These are phyloP conservation scores for Benitochromis conjunctus DNA, from an alignment of 2,113 vertebrate species.

Conservation along the genomic window DNA sequence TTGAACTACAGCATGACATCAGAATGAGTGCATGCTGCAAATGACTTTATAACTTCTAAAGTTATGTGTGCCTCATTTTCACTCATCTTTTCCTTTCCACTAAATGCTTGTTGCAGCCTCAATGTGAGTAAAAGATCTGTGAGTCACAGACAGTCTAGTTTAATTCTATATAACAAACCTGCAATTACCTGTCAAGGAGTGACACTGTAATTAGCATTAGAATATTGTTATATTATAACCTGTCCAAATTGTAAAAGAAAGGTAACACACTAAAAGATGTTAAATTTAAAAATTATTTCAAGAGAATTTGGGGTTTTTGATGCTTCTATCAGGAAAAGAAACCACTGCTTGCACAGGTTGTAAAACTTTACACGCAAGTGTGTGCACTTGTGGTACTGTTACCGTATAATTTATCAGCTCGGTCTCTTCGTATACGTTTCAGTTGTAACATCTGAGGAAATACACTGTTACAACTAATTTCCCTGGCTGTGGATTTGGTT, in stretches of 20 bases:
- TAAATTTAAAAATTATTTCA: neutral
- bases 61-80: neutral
- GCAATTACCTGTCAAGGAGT: neutral
- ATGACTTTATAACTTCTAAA: neutral
- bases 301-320: neutral
- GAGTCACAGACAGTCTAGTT: neutral
- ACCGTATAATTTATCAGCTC: neutral
- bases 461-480: neutral
- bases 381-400: neutral
- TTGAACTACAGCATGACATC: neutral
- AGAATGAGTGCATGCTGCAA: neutral
- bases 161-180: neutral
- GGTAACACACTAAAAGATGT: neutral
- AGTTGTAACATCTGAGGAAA: neutral
- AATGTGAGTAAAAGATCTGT: neutral
- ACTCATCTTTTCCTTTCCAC: neutral
- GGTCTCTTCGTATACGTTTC: neutral
- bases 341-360: neutral
- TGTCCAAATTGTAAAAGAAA: neutral
- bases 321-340: neutral
- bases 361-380: neutral
- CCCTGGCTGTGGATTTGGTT: neutral
- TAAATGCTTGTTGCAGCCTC: neutral
- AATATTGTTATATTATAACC: neutral
- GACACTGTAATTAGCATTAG: neutral